A percentile compares a stretch with the other conserved stretches of the same genome.
phyloP scores from a whole-genome alignment of 2,113 vertebrate genomes.

The Macrotis lagotis region DNA sequence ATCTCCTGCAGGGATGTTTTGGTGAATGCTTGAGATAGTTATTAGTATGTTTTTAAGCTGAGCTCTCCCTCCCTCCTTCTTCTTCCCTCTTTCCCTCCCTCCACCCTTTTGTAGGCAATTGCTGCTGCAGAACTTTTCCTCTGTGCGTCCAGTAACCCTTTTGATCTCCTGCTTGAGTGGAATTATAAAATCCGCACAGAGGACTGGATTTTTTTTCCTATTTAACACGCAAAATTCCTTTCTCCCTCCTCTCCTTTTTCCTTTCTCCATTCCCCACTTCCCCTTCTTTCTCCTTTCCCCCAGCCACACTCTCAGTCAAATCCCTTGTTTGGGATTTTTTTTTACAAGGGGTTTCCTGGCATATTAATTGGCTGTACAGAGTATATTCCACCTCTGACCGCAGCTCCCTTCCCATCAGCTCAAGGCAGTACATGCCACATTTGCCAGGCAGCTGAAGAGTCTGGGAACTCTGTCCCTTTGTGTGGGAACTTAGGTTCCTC shows the following conservation, averaged over 20 bases:
- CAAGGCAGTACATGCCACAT: neutral
- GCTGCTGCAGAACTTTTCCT: slow-evolving; percentile 21
- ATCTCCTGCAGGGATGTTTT: slow-evolving; percentile 67
- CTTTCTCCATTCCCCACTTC: neutral
- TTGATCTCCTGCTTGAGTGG: slow-evolving; percentile 4
- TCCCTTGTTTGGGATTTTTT: neutral
- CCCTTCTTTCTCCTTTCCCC: slow-evolving; percentile 1
- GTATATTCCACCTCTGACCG: neutral
- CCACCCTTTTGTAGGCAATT: slow-evolving; percentile 44
- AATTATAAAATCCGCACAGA: neutral
- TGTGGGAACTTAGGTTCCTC: slow-evolving; percentile 16
- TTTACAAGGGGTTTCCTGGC: slow-evolving; percentile 71
- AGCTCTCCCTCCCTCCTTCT: slow-evolving; percentile 25
- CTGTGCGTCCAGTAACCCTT: neutral
- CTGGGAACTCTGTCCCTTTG: slow-evolving; percentile 48
- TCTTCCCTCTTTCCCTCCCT: slow-evolving; percentile 30
- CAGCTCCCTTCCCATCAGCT: neutral
- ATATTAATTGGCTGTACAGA: neutral
- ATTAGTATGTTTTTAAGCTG: slow-evolving; percentile 43
- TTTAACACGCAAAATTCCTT: neutral
- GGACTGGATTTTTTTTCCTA: neutral
- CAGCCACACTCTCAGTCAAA: neutral
- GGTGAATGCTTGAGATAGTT: slow-evolving; percentile 66
- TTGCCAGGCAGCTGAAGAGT: neutral
- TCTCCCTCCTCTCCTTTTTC: neutral